Base-by-base conservation (phyloP, 2,113 vertebrate genomes). In the Alethe diademata region DNA sequence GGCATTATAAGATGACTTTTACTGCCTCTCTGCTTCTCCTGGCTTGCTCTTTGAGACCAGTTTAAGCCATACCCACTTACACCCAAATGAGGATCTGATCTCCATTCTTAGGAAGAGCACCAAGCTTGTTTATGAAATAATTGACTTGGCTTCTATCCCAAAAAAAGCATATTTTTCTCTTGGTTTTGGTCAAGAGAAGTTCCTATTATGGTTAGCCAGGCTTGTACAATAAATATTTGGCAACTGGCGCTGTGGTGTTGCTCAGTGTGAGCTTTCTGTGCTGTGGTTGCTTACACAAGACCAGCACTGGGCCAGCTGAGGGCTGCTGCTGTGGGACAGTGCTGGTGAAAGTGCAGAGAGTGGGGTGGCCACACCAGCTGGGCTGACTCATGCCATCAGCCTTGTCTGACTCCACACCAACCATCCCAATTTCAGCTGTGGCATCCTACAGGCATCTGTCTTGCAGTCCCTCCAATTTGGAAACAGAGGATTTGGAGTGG, bases 141-240 rank as follows among this genome's bases (percentile, higher is more conserved):
- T 64, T 71, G 33, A 26, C 75, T 79, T 95, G 82, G 64, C 78
- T 78, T 90, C 31, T 36, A 57, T 57, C 51, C 57, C 69, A 72
- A 88, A 40, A 40, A 58, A 74, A 53, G n/a, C 33, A 60, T 86
- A 64, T 58, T 76, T 91, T 93, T 60, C 67, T 88, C 90, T 92
- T 2, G 15, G 66, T 69, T 94, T 93, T 57, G 36, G 36, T 88
- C 72, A 67, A 50, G 31, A 29, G 72, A 42, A 64, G 56, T 90
- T 95, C 75, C 82, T 51, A 50, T 94, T 94, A 90, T 92, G 94
- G 86, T 96, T 86, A 94, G 72, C 58, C 71, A 67, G 51, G 35
- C 83, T 93, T 74, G 51, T 93, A 88, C 64, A 83, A 74, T 65
- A 95, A 95, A 81, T 69, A 81, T 93, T 90, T 91, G 92, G 78